Evolutionary conservation across 2,888 invertebrate genomes (phyloP), one percentile per base, ranked within the genome.

Genomic region (Lasiommata megera): DNA sequence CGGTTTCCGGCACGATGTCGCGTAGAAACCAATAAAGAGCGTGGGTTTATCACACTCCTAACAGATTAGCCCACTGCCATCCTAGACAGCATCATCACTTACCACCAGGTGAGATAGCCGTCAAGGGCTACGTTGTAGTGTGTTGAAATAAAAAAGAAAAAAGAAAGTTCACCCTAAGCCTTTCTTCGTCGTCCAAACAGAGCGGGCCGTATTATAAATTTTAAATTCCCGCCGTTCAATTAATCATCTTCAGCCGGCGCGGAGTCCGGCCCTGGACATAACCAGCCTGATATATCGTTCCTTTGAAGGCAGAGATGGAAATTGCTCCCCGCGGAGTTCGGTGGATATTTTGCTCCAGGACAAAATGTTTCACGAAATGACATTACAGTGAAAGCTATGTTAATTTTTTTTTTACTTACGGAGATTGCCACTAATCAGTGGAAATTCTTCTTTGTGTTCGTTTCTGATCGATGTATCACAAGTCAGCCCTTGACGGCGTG

Each of bases 191-290:
- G 65, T 67, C 66, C 66, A 64, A 67, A 63, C 65, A 66, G 58
- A 58, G 56, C 65, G 64, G 62, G 58, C 59, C 50, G 65, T 65
- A 66, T 65, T 67, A 66, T 67, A 67, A 67, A 67, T 66, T 66
- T 66, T 56, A 66, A 66, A 67, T 63, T 66, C 58, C 57, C 56
- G 56, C 53, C 52, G 59, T 55, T 63, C 65, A 65, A 65, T 65
- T 65, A 63, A 65, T 65, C 65, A 65, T 63, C 57, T 63, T 61
- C 63, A 65, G 65, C 60, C 60, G 63, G 58, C 51, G 38, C 59
- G 40, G 61, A 61, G 58, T 63, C 63, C 60, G 56, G 58, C 48
- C 47, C 56, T 63, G 61, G 61, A 60, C 54, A 40, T 54, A 63
- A 60, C 56, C 56, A 55, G 54, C 8, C 54, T 55, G 54, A 56